phyloP scores from a whole-genome alignment of 2,113 vertebrate species.

The Phrynosoma blainvillii region DNA sequence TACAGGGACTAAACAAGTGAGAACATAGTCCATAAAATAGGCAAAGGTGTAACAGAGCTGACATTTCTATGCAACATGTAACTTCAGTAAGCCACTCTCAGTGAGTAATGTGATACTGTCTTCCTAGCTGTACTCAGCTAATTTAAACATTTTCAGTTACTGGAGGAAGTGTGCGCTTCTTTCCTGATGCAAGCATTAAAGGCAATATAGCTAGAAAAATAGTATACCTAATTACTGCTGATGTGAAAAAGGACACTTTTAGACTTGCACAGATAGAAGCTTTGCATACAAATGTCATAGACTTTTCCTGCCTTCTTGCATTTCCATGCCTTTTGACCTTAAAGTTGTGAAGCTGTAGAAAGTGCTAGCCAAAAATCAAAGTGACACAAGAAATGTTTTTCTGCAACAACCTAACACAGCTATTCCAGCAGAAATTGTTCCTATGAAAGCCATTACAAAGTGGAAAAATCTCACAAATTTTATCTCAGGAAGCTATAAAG shows the following conservation, averaged over 20 bases:
- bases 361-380: not conserved
- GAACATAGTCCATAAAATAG: not conserved
- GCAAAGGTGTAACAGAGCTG: not conserved
- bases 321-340: not conserved
- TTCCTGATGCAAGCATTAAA: not conserved
- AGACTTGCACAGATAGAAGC: too few species aligned
- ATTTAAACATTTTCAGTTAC: not conserved
- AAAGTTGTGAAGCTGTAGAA: not conserved
- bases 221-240: not conserved
- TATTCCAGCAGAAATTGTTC: too few species aligned
- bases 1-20: too few species aligned
- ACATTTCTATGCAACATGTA: not conserved
- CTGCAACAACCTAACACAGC: not conserved
- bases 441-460: not conserved
- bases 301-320: not conserved
- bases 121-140: not conserved
- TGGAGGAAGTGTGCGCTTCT: not conserved
- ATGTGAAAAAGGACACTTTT: not conserved
- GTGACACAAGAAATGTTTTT: not conserved
- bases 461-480: not conserved
- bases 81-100: not conserved
- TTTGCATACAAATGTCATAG: not conserved
- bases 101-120: not conserved
- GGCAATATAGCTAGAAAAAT: not conserved
- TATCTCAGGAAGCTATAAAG: not conserved